A percentile compares a stretch with the other conserved stretches of the same genome.
phyloP scores from a whole-genome alignment of 2,888 invertebrate genomes.

The Mesorhabditis spiculigera region DNA sequence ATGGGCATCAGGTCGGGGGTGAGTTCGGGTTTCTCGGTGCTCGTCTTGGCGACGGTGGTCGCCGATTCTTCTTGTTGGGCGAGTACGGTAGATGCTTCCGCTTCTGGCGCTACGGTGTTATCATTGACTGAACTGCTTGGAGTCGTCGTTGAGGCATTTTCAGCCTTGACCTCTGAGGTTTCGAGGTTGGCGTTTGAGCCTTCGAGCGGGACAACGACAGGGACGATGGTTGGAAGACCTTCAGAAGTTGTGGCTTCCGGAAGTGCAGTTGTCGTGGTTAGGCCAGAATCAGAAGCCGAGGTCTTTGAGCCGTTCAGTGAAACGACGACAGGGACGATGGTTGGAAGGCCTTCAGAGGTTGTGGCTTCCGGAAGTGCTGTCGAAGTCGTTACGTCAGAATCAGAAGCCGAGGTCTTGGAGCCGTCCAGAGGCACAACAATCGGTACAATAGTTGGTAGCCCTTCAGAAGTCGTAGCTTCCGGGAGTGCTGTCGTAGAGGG shows the following conservation, averaged over 20 bases:
- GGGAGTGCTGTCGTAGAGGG: neutral
- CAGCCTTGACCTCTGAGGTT: neutral
- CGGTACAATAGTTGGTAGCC: too few species aligned
- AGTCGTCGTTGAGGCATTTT: neutral
- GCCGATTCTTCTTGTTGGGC: too few species aligned
- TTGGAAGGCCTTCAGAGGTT: neutral
- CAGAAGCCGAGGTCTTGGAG: too few species aligned
- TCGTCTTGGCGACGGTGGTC: too few species aligned
- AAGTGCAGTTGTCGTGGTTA: neutral
- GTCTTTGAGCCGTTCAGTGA: neutral
- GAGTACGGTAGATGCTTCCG: too few species aligned
- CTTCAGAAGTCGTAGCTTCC: conserved; percentile 3
- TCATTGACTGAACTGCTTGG: too few species aligned
- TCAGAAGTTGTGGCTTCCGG: conserved; percentile 10
- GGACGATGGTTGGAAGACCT: conserved; percentile 11
- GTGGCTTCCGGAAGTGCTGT: neutral
- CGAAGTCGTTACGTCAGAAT: neutral
- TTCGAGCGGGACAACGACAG: neutral
- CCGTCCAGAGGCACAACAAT: too few species aligned
- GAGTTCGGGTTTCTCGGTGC: too few species aligned
- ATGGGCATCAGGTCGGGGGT: too few species aligned
- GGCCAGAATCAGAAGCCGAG: conserved; percentile 8
- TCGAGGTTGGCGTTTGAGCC: conserved; percentile 7
- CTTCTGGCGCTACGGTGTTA: too few species aligned
- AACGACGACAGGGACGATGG: neutral